Conservation (phyloP, 2,113 vertebrate species). For the Embiotoca jacksoni region DNA sequence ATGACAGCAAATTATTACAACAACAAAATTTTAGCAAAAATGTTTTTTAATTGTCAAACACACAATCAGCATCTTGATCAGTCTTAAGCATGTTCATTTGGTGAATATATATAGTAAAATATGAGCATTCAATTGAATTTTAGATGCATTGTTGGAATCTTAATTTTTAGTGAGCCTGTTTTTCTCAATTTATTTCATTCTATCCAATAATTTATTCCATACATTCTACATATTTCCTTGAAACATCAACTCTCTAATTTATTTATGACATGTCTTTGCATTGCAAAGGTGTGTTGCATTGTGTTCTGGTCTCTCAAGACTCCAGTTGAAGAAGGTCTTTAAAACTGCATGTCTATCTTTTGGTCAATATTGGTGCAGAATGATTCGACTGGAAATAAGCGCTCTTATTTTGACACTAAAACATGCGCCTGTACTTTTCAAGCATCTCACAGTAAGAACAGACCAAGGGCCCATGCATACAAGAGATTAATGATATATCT, state of each 20-base stretch:
- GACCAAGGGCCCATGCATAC: background rate
- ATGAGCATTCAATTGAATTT: constrained; percentile 1
- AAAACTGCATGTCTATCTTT: background rate
- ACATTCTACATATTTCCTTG: background rate
- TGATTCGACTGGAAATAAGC: background rate
- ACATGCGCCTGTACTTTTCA: background rate
- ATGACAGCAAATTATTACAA: background rate
- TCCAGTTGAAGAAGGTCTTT: constrained; percentile 16
- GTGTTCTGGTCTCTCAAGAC: background rate
- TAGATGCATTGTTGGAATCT: background rate
- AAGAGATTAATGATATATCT: background rate
- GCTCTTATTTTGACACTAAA: constrained; percentile 11
- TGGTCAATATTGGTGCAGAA: too few species aligned
- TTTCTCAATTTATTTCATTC: constrained; percentile 6
- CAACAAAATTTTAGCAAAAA: background rate
- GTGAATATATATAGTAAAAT: background rate
- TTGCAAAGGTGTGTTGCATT: background rate
- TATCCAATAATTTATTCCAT: background rate
- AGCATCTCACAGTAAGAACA: background rate
- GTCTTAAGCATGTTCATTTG: too few species aligned
- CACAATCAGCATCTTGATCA: background rate
- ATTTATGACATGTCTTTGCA: constrained; percentile 2
- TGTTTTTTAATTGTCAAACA: background rate
- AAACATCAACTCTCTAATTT: background rate
- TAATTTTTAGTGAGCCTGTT: background rate